Evolutionary conservation across 2,888 invertebrate genomes (phyloP).

Genomic region (Ganaspis brasiliensis): DNA sequence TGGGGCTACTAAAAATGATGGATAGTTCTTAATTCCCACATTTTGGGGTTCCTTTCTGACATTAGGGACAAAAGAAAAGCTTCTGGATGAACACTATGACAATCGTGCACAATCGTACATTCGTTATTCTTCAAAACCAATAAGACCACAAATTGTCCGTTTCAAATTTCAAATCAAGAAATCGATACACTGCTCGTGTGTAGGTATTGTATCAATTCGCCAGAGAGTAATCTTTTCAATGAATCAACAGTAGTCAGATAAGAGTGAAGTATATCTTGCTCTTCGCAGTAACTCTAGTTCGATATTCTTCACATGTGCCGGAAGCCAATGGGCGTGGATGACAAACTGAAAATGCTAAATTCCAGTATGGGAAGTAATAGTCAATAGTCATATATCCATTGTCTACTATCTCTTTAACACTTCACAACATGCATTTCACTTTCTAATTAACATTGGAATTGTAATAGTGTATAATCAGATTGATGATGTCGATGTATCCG

Average conservation of each 20-base stretch:
- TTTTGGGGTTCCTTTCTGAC: too few species aligned
- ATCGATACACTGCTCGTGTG: conserved; percentile 20
- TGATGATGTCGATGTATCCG: too few species aligned
- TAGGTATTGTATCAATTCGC: conserved; percentile 30
- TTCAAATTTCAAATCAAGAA: conserved; percentile 15
- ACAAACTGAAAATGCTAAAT: conserved; percentile 20
- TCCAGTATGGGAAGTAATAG: too few species aligned
- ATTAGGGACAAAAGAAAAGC: too few species aligned
- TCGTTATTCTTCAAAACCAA: background rate
- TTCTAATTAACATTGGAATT: too few species aligned
- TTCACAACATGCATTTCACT: too few species aligned
- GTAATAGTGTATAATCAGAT: too few species aligned
- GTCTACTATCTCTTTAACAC: too few species aligned
- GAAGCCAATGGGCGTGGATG: conserved; percentile 38
- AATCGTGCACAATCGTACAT: too few species aligned
- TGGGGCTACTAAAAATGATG: background rate
- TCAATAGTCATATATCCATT: background rate
- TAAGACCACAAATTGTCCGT: background rate
- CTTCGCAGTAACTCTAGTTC: conserved; percentile 19
- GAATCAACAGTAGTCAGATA: conserved; percentile 29
- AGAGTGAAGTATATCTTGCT: conserved; percentile 16
- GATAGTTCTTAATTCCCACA: too few species aligned
- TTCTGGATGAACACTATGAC: background rate
- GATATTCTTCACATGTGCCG: conserved; percentile 13
- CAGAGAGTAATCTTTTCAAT: conserved; percentile 30